Conservation (phyloP, 2,797 vertebrate species). For the Amphiprion clarkii region DNA sequence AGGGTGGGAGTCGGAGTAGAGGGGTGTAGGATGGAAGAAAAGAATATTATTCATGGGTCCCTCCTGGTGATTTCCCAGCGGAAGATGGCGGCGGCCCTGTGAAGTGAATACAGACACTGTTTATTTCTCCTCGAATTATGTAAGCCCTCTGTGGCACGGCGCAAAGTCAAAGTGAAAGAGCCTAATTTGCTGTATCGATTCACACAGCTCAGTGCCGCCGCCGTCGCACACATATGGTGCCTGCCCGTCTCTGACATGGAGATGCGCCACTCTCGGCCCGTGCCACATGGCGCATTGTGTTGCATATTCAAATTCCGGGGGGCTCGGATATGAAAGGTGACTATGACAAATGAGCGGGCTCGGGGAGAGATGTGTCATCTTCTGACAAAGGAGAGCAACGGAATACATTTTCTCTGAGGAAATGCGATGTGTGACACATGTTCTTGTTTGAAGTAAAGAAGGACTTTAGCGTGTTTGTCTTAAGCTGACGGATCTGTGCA, state of each 20-base stretch:
- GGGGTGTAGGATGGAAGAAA: conserved; percentile 3
- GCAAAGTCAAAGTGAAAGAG: conserved; percentile 79
- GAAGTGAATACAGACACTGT: conserved; percentile 82
- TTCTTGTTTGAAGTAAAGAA: background rate
- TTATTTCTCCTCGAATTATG: conserved; percentile 78
- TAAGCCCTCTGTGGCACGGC: conserved; percentile 68
- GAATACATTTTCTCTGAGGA: conserved; percentile 6
- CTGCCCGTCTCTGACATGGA: conserved; percentile 64
- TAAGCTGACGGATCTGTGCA: background rate
- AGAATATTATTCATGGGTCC: conserved; percentile 80
- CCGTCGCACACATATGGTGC: conserved; percentile 66
- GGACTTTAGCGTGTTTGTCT: background rate
- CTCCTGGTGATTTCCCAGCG: conserved; percentile 82
- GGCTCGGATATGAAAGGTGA: conserved; percentile 70
- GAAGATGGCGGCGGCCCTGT: conserved; percentile 71
- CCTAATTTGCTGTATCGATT: conserved; percentile 76
- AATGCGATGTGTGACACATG: conserved; percentile 7
- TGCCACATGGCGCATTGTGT: conserved; percentile 64
- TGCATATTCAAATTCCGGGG: conserved; percentile 78
- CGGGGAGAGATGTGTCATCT: conserved; percentile 62
- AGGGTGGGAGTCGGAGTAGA: conserved; percentile 27
- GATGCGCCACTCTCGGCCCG: conserved; percentile 55
- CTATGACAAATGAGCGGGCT: conserved; percentile 78
- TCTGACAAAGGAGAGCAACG: conserved; percentile 42
- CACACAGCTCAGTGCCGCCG: conserved; percentile 50